phyloP scores from a whole-genome alignment of 2,888 invertebrate species.

The Malthinus seriepunctatus region DNA sequence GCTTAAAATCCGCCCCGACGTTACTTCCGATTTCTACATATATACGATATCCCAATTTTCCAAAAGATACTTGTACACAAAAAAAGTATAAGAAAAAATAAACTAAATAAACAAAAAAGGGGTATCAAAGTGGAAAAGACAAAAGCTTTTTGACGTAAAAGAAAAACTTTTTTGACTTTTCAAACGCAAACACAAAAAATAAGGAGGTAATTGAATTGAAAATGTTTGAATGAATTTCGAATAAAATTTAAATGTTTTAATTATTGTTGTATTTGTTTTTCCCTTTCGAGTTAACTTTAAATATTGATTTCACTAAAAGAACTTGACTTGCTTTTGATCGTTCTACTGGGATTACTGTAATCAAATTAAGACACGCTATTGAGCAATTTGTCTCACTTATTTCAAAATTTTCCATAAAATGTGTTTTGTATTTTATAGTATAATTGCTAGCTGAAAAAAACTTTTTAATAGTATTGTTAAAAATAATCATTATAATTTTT shows the following conservation, averaged over 20 bases:
- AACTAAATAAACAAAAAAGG: conserved; percentile 1
- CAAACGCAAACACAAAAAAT: too few relatives aligned
- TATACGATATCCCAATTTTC: conserved; percentile 40
- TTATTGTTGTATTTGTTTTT: too few relatives aligned
- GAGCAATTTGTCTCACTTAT: conserved; percentile 45
- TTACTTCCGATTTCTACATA: conserved; percentile 30
- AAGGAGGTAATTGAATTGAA: too few relatives aligned
- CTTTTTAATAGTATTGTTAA: conserved; percentile 16
- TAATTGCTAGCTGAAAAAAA: conserved; percentile 16
- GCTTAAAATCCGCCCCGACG: conserved; percentile 42
- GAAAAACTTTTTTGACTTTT: too few relatives aligned
- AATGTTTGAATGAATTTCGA: too few relatives aligned
- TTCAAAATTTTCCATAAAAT: conserved; percentile 32
- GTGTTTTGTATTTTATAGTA: conserved; percentile 17
- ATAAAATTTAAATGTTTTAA: too few relatives aligned
- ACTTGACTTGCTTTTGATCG: conserved; percentile 30
- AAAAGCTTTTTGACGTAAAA: background rate
- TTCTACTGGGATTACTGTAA: conserved; percentile 42
- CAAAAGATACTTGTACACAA: conserved; percentile 32
- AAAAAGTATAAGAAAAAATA: conserved; percentile 32
- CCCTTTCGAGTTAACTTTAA: conserved; percentile 1
- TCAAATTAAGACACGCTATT: conserved; percentile 47
- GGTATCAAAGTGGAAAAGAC: conserved; percentile 9
- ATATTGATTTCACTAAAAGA: conserved; percentile 21
- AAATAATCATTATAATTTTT: conserved; percentile 8